A percentile compares a stretch with the other conserved stretches of the same genome.
phyloP scores from a whole-genome alignment of 2,888 invertebrate genomes.

The Xestoiulus laeticollis region DNA sequence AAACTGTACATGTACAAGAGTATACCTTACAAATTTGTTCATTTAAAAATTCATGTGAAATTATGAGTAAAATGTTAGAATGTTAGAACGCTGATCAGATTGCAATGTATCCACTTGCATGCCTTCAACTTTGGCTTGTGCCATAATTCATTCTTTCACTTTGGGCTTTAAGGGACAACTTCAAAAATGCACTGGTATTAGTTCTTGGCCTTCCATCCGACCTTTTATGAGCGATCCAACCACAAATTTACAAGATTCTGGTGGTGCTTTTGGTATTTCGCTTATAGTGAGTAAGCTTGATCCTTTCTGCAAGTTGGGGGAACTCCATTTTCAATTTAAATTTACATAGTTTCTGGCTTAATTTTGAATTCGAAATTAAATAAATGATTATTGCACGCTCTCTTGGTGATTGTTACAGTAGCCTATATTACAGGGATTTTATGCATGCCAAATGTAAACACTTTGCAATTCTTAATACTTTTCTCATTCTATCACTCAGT shows the following conservation, averaged over 20 bases:
- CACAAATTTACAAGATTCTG: conserved; percentile 7
- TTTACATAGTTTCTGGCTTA: background rate
- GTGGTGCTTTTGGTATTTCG: conserved; percentile 24
- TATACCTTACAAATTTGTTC: too few species aligned
- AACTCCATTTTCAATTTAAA: background rate
- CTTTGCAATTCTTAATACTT: conserved; percentile 13
- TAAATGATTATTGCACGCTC: background rate
- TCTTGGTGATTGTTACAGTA: background rate
- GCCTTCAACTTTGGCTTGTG: background rate
- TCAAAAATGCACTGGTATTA: conserved; percentile 43
- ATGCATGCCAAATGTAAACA: background rate
- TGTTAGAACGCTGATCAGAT: background rate
- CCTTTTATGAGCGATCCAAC: conserved; percentile 44
- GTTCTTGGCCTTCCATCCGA: conserved; percentile 51
- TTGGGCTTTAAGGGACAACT: conserved; percentile 45
- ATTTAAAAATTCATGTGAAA: too few species aligned
- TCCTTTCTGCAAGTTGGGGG: background rate
- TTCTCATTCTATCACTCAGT: background rate
- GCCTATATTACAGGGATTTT: background rate
- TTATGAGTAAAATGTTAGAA: too few species aligned
- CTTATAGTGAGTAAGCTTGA: conserved; percentile 22
- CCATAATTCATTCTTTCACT: conserved; percentile 16
- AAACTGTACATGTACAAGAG: too few species aligned
- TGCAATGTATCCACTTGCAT: background rate
- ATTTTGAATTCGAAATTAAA: background rate